Evolutionary conservation across 2,888 invertebrate genomes (phyloP), one percentile per base, ranked within the genome.

Genomic region (Sepioteuthis lessoniana): DNA sequence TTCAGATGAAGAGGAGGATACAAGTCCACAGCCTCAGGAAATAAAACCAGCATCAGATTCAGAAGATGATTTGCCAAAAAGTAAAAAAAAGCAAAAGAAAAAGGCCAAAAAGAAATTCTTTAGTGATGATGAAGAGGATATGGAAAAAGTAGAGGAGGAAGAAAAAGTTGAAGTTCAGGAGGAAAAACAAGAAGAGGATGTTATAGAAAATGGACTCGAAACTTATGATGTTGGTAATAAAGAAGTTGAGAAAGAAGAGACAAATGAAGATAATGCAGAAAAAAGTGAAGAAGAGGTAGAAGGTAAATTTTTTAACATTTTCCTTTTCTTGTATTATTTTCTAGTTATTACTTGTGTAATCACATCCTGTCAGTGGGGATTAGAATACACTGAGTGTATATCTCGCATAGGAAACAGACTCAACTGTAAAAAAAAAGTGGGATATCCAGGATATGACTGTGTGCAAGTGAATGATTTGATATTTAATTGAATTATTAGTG

Each of bases 171-270:
- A 93, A 92, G 93, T 42, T 42, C 7, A 76, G n/a, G 94, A 94
- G 42, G 94, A 90, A 16, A 94, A 94, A 21, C 94, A 93, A 25
- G 95, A 95, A 55, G 95, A 95, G 50, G 95, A 94, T 76, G 31
- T n/a, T 47, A 0, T 92, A 5, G 92, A 92, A 28, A 95, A 95
- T 76, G 94, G 95, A 42, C 95, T 95, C 93, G 95, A 94, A 90
- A 94, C 94, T 28, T 95, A 95, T 90, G 95, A 95, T 21, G 94
- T 21, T 19, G 94, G 76, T 7, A 55, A 94, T n/a, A 94, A 94
- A 55, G 94, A 94, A 91, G 94, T 94, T 28, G 94, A 95, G 35
- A 95, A 94, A 93, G 94, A 93, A 90, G 94, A 94, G 76, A 93
- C 93, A 93, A 94, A 94, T 28, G 94, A 95, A 94, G 94, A 95